These are phyloP conservation scores for Dicaeum eximium DNA, from an alignment of 2,113 vertebrate species.

Conservation along the genomic window DNA sequence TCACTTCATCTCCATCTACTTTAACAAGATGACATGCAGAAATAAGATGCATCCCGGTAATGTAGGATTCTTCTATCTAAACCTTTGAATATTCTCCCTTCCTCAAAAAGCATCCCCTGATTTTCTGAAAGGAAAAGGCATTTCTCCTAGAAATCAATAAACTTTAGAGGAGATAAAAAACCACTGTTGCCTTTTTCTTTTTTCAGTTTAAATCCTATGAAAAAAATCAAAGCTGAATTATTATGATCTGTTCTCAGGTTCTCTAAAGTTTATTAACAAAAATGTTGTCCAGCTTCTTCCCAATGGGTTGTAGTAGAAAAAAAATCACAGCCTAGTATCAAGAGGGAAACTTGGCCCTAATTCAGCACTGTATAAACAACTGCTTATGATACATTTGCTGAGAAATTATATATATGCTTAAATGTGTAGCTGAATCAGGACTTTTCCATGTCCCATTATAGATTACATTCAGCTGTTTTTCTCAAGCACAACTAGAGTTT, in stretches of 20 bases:
- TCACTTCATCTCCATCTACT: neutral
- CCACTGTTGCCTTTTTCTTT: neutral
- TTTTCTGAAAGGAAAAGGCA: neutral
- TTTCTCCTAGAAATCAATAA: neutral
- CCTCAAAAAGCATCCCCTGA: neutral
- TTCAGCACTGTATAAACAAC: neutral
- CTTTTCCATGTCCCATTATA: neutral
- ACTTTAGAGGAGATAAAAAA: neutral
- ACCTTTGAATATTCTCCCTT: neutral
- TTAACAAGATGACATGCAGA: neutral
- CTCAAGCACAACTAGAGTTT: neutral
- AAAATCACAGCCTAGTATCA: neutral
- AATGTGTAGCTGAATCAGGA: neutral
- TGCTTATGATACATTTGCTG: neutral
- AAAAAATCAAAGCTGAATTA: neutral
- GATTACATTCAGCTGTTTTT: neutral
- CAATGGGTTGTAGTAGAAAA: neutral
- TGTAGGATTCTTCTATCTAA: neutral
- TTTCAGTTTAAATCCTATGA: neutral
- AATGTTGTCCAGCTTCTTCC: neutral
- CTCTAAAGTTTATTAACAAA: neutral
- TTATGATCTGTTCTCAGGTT: neutral
- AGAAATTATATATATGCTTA: neutral
- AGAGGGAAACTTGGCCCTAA: neutral
- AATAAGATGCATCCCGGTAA: neutral